Base-by-base conservation (phyloP, 2,797 vertebrate genomes). In the Sus cebifrons region DNA sequence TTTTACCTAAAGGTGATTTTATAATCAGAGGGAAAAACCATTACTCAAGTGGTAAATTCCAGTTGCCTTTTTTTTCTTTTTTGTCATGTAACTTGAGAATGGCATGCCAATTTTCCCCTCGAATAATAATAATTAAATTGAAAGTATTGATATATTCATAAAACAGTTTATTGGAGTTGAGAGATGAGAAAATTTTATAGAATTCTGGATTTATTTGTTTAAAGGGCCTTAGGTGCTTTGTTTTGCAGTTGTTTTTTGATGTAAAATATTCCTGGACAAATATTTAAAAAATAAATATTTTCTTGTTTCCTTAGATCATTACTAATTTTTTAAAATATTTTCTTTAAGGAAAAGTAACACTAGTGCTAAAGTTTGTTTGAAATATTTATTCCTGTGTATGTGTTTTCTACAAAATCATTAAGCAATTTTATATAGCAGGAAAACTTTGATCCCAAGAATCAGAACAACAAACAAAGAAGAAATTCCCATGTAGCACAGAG, bases 381-480 rank as follows among this genome's bases (percentile, higher is more conserved):
- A 54, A 15, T 60, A 16, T 73, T 86, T 54, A 11, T 11, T 86
- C 2, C 82, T 44, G 0, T 56, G 10, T 58, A 23, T 83, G 9
- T 71, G 32, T 78, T 1, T 70, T 79, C 16, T 68, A 56, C 14
- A 79, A 68, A 78, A 4, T 79, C 4, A 52, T 77, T 91, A 13
- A 16, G 11, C 23, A 88, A 23, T 93, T 95, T 29, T 88, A n/a
- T 78, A 13, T 20, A 95, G 75, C 9, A 87, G 73, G 68, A 91
- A 62, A 70, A 32, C 27, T 75, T 91, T 93, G 29, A 87, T 97
- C 58, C 12, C 32, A 86, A 64, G 64, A 95, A 85, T 96, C 73
- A 96, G 86, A 36, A 36, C 36, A 36, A 36, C 44, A 49, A 49
- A 49, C 44, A 49, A 10, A 49, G 44, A 49, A 10, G 44, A 49